Conservation (phyloP, 2,888 invertebrate species). For the Xylophagus ater region DNA sequence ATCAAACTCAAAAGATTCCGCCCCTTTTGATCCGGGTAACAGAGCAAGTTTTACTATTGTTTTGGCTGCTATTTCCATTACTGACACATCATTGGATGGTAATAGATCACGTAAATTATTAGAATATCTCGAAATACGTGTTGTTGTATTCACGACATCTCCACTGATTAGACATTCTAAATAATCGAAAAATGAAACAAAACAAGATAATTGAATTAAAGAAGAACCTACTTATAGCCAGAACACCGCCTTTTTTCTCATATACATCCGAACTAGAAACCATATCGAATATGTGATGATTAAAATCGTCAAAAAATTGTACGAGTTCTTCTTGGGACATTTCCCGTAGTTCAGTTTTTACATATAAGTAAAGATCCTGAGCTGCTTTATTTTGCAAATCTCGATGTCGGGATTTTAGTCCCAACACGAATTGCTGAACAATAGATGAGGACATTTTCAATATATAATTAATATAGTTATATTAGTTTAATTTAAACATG, state of each 20-base stretch:
- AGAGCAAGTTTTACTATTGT: slow-evolving; percentile 89
- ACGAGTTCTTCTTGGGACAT: slow-evolving; percentile 83
- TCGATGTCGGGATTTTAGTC: slow-evolving; percentile 79
- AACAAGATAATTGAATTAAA: neutral
- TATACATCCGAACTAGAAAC: slow-evolving; percentile 84
- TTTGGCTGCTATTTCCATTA: slow-evolving; percentile 93
- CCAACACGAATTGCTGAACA: slow-evolving; percentile 71
- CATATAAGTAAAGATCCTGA: slow-evolving; percentile 79
- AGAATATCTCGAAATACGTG: slow-evolving; percentile 81
- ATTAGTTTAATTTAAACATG: too few relatives aligned
- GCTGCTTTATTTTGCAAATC: slow-evolving; percentile 77
- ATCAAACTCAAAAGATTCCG: slow-evolving; percentile 97
- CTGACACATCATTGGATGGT: slow-evolving; percentile 81
- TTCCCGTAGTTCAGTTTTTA: slow-evolving; percentile 81
- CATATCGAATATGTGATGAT: slow-evolving; percentile 93
- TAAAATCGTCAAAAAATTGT: slow-evolving; percentile 87
- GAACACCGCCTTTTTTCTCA: slow-evolving; percentile 90
- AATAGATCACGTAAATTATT: slow-evolving; percentile 83
- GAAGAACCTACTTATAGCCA: slow-evolving; percentile 65
- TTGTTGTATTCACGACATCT: slow-evolving; percentile 84
- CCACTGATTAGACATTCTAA: slow-evolving; percentile 87
- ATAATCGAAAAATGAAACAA: slow-evolving; percentile 2
- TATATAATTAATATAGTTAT: too few relatives aligned
- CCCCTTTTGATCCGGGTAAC: slow-evolving; percentile 84
- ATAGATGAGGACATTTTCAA: slow-evolving; percentile 48